phyloP scores from a whole-genome alignment of 2,888 invertebrate genomes.

The Polyommatus icarus region DNA sequence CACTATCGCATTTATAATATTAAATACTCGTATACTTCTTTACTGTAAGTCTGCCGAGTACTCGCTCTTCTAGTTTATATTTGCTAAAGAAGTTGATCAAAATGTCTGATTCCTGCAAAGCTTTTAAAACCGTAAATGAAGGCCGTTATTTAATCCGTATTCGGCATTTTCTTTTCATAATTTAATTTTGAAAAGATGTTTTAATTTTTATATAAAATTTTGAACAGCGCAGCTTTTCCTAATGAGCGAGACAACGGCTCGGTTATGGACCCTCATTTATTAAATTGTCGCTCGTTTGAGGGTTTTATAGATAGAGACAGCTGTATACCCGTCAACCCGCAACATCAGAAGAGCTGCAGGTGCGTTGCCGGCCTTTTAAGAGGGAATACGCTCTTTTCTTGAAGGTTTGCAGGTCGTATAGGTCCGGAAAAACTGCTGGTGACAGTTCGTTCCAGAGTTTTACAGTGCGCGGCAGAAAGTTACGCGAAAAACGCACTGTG shows the following conservation, averaged over 20 bases:
- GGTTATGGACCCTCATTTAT: neutral
- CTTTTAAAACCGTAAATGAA: neutral
- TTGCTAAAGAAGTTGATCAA: neutral
- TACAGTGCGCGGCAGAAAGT: no score
- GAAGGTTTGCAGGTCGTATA: no score
- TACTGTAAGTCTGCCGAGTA: no score
- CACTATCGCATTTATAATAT: no score
- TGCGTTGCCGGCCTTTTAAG: no score
- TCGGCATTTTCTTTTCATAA: conserved; percentile 14
- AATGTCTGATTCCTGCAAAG: neutral
- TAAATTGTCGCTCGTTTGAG: conserved; percentile 19
- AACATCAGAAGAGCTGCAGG: no score
- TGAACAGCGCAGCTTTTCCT: neutral
- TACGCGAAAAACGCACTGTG: no score
- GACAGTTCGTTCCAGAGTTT: no score
- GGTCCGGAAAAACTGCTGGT: no score
- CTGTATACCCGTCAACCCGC: neutral
- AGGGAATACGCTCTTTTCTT: no score
- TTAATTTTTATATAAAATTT: conserved; percentile 5
- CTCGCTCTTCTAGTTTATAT: no score
- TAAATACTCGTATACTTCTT: no score
- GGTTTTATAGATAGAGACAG: neutral
- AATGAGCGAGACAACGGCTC: conserved; percentile 20
- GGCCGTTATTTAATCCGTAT: neutral
- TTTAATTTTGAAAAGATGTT: conserved; percentile 26